A percentile compares a stretch with the other conserved stretches of the same genome.
Evolutionary conservation across 2,888 invertebrate species (phyloP).

Genomic region (Axea sp.): DNA sequence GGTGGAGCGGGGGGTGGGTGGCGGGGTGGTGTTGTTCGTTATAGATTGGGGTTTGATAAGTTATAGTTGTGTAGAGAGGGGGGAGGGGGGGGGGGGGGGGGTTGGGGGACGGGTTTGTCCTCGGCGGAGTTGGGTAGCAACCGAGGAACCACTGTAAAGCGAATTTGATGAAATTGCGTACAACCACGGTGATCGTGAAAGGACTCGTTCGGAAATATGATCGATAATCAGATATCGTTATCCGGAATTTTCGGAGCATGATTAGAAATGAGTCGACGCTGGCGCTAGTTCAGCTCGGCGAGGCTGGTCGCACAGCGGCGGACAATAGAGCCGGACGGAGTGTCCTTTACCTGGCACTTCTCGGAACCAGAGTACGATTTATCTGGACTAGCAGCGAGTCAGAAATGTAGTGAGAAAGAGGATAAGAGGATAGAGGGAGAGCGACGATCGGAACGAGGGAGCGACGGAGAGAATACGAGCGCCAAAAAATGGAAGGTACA

Average conservation of each 20-base stretch:
- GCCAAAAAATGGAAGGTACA: conserved; percentile 62
- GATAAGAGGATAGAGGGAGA: conserved; percentile 39
- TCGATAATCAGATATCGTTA: conserved; percentile 31
- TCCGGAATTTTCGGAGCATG: conserved; percentile 36
- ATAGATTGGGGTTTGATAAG: no score
- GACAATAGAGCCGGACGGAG: conserved; percentile 60
- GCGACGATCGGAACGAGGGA: conserved; percentile 31
- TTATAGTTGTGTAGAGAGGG: no score
- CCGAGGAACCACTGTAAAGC: no score
- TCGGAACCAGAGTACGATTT: conserved; percentile 74
- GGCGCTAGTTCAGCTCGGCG: conserved; percentile 5
- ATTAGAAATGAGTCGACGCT: conserved; percentile 51
- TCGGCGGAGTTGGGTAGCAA: no score
- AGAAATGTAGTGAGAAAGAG: conserved; percentile 55
- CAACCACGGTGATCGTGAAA: conserved; percentile 14
- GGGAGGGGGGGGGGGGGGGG: no score
- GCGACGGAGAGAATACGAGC: conserved; percentile 52
- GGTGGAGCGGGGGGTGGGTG: no score
- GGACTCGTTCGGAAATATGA: conserved; percentile 33
- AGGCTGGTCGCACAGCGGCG: conserved; percentile 34
- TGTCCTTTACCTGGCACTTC: conserved; percentile 73
- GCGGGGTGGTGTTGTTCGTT: no score
- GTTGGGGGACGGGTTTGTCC: no score
- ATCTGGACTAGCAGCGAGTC: conserved; percentile 68
- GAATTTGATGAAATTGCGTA: conserved; percentile 29